Percentiles rank a stretch among this genome's conserved stretches.
These are phyloP conservation scores for Sipha maydis DNA, from an alignment of 2,888 invertebrate genomes.

Conservation along the genomic window DNA sequence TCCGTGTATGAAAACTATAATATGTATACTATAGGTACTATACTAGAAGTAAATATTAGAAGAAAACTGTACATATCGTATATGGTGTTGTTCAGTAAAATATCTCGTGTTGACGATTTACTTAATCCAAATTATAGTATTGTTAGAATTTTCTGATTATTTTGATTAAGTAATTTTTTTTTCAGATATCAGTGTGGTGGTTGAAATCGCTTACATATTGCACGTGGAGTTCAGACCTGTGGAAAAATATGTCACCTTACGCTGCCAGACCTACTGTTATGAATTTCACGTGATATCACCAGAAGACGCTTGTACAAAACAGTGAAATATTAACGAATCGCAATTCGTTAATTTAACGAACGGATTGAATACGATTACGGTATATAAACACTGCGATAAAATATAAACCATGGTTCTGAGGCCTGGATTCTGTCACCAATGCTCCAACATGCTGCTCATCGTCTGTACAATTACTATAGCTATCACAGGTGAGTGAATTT, in stretches of 20 bases:
- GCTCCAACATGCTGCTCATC: slow-evolving; percentile 45
- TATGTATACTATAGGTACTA: too few species aligned
- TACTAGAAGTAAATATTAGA: too few species aligned
- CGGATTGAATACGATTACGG: not conserved
- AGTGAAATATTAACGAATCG: not conserved
- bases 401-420: slow-evolving; percentile 14
- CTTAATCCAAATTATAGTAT: too few species aligned
- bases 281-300: not conserved
- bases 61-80: too few species aligned
- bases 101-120: not conserved
- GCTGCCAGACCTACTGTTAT: not conserved
- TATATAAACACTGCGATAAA: not conserved
- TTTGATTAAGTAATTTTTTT: not conserved
- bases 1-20: too few species aligned
- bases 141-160: not conserved
- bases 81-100: not conserved
- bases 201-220: too few species aligned
- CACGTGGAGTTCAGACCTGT: not conserved
- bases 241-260: not conserved
- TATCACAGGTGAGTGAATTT: slow-evolving; percentile 45
- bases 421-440: slow-evolving; percentile 35
- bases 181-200: not conserved
- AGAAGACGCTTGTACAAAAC: not conserved
- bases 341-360: not conserved
- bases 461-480: slow-evolving; percentile 43